These are phyloP conservation scores for Nasonia oneida DNA, from an alignment of 2,888 invertebrate species.

Conservation along the genomic window DNA sequence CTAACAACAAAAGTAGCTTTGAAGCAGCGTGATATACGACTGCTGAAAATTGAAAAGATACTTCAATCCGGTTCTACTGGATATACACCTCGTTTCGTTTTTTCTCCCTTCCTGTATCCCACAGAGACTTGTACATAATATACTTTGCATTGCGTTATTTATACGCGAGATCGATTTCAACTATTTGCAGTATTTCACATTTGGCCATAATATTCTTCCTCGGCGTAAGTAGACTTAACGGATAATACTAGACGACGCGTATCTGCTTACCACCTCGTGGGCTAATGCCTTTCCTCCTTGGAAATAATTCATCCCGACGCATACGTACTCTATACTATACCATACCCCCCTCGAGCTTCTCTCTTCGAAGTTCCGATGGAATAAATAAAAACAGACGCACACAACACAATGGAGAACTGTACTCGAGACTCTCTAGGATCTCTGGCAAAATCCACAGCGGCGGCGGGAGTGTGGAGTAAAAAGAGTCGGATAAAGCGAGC, in stretches of 20 bases:
- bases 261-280: not conserved
- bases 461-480: conserved; percentile 12
- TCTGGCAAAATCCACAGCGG: not conserved
- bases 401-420: conserved; percentile 9
- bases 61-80: conserved; percentile 25
- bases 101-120: not conserved
- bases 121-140: not conserved
- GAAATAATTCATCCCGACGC: not conserved
- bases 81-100: not conserved
- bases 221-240: not conserved
- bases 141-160: not conserved
- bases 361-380: not conserved
- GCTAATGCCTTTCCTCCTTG: not conserved
- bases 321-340: not conserved
- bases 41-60: conserved; percentile 27
- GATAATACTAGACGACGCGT: not conserved
- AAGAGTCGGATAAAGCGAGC: conserved; percentile 46
- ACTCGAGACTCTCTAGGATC: not conserved
- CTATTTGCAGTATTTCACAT: not conserved
- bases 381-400: not conserved
- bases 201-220: not conserved
- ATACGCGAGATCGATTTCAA: not conserved
- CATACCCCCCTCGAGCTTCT: not conserved
- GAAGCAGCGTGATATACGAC: conserved; percentile 20
- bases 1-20: conserved; percentile 31